Evolutionary conservation across 2,888 invertebrate species (phyloP), one percentile per base, ranked within the genome.

Genomic region (Parapristionchus giblindavisi): DNA sequence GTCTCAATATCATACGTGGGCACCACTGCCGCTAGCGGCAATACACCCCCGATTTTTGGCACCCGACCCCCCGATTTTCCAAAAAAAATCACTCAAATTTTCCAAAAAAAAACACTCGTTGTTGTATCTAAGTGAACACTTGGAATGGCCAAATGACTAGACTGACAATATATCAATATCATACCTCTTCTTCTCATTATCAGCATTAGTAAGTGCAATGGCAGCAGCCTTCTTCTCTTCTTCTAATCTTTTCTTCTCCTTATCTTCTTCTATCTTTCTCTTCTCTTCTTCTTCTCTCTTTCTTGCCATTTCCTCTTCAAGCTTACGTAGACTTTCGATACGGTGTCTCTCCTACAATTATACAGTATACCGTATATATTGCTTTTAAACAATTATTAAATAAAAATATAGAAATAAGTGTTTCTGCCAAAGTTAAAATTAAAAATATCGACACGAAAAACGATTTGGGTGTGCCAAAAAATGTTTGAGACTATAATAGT

Each of bases 231-330:
- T 38, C 1, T 71, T 40, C 24, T 71, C 71, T 0, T 48, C 61
- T 36, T 36, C 17, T 6, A 40, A 4, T 72, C 61, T 61, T 29
- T 17, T 34, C 40, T 27, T 48, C 29, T 72, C 58, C 58, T 40
- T 71, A 8, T 71, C 71, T 56, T 40, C 58, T 27, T 71, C 56
- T n/a, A 40, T 40, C 29, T 56, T 56, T 43, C 43, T 71, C 71
- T 71, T 51, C 71, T 34, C 43, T 32, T 71, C 71, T 11, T 56
- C 58, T 32, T 56, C 71, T 71, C 73, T 73, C 61, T 73, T 61
- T 51, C 38, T 73, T 51, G 36, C 27, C 34, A 48, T 8, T 36
- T 73, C 73, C 51, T 73, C 73, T 56, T 68, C 68, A 21, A 68
- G 52, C 29, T 65, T 65, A 5, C 43, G 8, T 43, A 65, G 1